Evolutionary conservation across 2,888 invertebrate species (phyloP), one percentile per base, ranked within the genome.

Genomic region (Tholera decimalis): DNA sequence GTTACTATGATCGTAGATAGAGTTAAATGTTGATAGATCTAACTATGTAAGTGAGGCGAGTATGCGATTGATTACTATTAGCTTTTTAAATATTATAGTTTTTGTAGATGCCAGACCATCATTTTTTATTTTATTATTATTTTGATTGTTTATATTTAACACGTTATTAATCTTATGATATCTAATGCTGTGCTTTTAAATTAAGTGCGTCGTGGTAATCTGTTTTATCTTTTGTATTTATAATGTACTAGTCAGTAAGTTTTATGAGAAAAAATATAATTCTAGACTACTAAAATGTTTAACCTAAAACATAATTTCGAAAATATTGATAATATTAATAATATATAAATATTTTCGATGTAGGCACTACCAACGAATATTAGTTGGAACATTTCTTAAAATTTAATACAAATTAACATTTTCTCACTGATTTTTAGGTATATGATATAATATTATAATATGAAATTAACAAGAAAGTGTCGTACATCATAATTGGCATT

Each of bases 401-500:
- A 50, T 56, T 67, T 6, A 46, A 50, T 33, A 43, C 47, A 59
- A 58, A 57, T 68, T 83, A 83, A 80, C 71, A 82, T 80, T 82
- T 82, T 85, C 82, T 89, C 84, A 88, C 84, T 69, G 73, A 84
- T 82, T 84, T 69, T 66, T 87, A 87, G 84, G 79, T 83, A 82
- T 89, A 86, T 85, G 86, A 89, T 86, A 85, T 84, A 77, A 79
- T n/a, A n/a, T 75, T 35, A 73, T 73, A 82, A 79, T 80, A 81
- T 77, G 69, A 80, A 80, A 80, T 74, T 80, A 82, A 79, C 47
- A 74, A 81, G 18, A 51, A 76, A 79, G 80, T 92, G 94, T 94
- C 94, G 94, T 94, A 94, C 94, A 87, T 88, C 85, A 82, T 89
- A 85, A 90, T 94, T 94, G 93, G 94, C 94, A 94, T 94, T 94